Evolutionary conservation across 2,888 invertebrate genomes (phyloP).

Genomic region (Epinotia demarniana): DNA sequence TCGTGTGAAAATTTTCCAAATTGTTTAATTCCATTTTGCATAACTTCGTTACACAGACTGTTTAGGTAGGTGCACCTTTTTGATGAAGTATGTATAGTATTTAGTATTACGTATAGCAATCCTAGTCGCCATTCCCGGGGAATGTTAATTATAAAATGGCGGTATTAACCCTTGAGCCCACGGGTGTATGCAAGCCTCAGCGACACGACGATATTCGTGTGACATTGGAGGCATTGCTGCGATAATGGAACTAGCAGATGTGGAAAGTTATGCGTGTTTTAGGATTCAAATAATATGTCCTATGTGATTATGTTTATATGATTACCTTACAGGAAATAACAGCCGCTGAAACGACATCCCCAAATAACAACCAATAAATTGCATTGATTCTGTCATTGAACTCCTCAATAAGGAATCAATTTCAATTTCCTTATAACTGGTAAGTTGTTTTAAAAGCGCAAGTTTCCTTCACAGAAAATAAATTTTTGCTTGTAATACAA

Average conservation of each 20-base stretch:
- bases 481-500: no score
- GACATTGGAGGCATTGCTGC: conserved; percentile 67
- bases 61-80: not conserved
- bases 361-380: not conserved
- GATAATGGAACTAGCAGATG: conserved; percentile 67
- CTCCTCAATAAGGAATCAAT: not conserved
- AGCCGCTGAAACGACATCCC: not conserved
- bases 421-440: no score
- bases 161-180: conserved; percentile 1
- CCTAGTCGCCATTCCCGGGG: not conserved
- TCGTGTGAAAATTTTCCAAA: no score
- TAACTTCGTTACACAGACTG: not conserved
- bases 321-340: no score
- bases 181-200: conserved; percentile 29
- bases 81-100: not conserved
- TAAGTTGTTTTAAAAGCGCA: no score
- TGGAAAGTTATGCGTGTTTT: conserved; percentile 61
- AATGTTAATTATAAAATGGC: conserved; percentile 33
- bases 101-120: not conserved
- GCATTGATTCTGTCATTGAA: not conserved
- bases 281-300: not conserved
- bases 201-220: conserved; percentile 49
- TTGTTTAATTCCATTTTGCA: not conserved
- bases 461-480: no score
- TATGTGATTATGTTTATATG: no score